These are phyloP conservation scores for Miichthys miiuy DNA, from an alignment of 2,797 vertebrate genomes.

Conservation along the genomic window DNA sequence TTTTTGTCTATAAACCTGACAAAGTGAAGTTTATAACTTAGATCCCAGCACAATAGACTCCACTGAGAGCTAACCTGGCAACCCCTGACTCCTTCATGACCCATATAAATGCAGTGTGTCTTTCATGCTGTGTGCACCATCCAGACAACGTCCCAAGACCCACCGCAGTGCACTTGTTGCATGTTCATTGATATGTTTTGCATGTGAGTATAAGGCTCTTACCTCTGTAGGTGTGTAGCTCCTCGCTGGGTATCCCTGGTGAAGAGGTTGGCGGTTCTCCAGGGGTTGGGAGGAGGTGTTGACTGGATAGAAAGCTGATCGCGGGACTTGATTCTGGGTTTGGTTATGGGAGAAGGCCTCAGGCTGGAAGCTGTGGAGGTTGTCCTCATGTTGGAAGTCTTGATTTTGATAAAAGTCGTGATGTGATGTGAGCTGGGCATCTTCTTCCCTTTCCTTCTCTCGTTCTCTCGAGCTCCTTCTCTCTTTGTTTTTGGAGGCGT, in stretches of 20 bases:
- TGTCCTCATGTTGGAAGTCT: slow-evolving; percentile 53
- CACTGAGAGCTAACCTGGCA: slow-evolving; percentile 24
- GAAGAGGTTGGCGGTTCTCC: slow-evolving; percentile 55
- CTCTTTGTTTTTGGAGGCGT: slow-evolving; percentile 41
- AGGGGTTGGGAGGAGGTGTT: slow-evolving; percentile 35
- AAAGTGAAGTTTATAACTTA: slow-evolving; percentile 22
- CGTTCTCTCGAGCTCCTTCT: slow-evolving; percentile 46
- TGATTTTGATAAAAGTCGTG: slow-evolving; percentile 57
- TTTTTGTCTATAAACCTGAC: slow-evolving; percentile 42
- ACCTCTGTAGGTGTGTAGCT: slow-evolving; percentile 82
- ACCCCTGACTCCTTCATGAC: slow-evolving; percentile 22
- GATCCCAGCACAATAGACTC: slow-evolving; percentile 13
- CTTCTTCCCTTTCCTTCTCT: slow-evolving; percentile 42
- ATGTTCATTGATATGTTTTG: background rate
- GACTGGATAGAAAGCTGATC: slow-evolving; percentile 83
- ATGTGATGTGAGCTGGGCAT: slow-evolving; percentile 45
- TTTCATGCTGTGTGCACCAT: background rate
- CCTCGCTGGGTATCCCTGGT: slow-evolving; percentile 58
- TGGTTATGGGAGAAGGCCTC: slow-evolving; percentile 42
- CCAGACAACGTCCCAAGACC: background rate
- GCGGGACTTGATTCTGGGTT: slow-evolving; percentile 47
- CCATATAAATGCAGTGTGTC: slow-evolving; percentile 16
- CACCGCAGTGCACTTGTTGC: background rate
- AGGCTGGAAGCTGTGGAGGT: slow-evolving; percentile 45
- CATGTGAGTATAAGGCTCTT: slow-evolving; percentile 20